Evolutionary conservation across 2,888 invertebrate species (phyloP), one percentile per base, ranked within the genome.

Genomic region (Andrena trimmerana): DNA sequence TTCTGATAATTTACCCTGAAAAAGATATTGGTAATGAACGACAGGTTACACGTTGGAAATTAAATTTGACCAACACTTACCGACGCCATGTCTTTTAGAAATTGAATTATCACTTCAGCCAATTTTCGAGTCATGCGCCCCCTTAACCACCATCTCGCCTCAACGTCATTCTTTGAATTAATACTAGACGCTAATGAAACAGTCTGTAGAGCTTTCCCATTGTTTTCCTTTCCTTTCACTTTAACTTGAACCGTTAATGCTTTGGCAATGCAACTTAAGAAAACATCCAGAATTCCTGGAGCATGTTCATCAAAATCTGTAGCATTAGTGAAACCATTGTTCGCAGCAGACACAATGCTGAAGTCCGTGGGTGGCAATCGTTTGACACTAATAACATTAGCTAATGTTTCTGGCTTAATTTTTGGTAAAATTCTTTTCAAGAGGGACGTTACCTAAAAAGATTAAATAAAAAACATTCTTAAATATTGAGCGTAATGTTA

Each of bases 31-130:
- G 8, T 24, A 60, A 59, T 8, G 8, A 48, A 5, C 7, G 27
- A 33, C 66, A 16, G 13, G 4, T 36, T 36, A 48, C 36, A 50
- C 3, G 27, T 24, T 7, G 7, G 16, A 20, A 31, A n/a, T 31
- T 6, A 0, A 33, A 24, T 29, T 16, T 24, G n/a, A 20, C 2
- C 10, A 1, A 63, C 57, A 95, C 95, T 95, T 95, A 98, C 99
- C 92, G 97, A 96, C 27, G 98, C 97, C 97, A 99, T 98, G 92
- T 99, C 99, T 83, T 97, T 96, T 24, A 99, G 96, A 6, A 99
- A 95, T 74, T 96, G 96, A 59, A 98, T 97, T 62, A 99, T 98
- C 68, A 97, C 97, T 93, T 98, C 97, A 1, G 99, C 98, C 81
- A 98, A 96, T 92, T 98, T 97, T 86, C 97, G 96, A 16, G 97